Percentiles rank a stretch among this genome's conserved stretches.
Conservation (phyloP, 92 coral and sea anemone species). For the Micromussa lordhowensis region DNA sequence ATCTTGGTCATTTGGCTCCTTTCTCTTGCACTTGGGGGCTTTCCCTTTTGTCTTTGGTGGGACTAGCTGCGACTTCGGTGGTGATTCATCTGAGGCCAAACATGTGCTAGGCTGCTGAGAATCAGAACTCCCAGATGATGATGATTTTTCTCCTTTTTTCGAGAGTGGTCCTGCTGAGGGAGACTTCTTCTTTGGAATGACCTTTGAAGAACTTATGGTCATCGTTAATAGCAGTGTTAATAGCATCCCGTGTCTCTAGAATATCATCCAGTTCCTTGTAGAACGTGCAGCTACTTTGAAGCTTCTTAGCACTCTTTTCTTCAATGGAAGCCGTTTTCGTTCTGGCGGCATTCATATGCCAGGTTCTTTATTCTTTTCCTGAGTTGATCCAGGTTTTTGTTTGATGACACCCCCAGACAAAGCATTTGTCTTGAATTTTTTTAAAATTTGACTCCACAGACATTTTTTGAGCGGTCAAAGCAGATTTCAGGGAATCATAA, state of each 20-base stretch:
- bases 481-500: conserved; percentile 43
- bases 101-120: conserved; percentile 21
- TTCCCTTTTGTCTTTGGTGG: conserved; percentile 17
- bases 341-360: conserved; percentile 43
- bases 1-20: conserved; percentile 18
- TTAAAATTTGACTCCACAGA: conserved; percentile 37
- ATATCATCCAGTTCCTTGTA: conserved; percentile 54
- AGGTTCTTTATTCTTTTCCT: conserved; percentile 34
- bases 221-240: conserved; percentile 54
- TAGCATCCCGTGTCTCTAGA: conserved; percentile 55
- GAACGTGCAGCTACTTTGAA: conserved; percentile 40
- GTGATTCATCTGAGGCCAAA: conserved; percentile 15
- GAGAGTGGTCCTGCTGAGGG: conserved; percentile 11
- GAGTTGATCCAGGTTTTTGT: conserved; percentile 26
- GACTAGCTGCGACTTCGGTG: conserved; percentile 2
- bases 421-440: conserved; percentile 16
- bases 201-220: conserved; percentile 58
- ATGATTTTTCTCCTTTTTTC: conserved; percentile 1
- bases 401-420: conserved; percentile 14
- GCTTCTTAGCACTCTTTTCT: conserved; percentile 48
- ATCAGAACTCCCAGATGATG: neutral
- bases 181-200: conserved; percentile 37
- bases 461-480: conserved; percentile 16
- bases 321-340: conserved; percentile 60
- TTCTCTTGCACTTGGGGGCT: conserved; percentile 13